Base-by-base conservation (phyloP, 2,888 invertebrate genomes). In the Troilus luridus region DNA sequence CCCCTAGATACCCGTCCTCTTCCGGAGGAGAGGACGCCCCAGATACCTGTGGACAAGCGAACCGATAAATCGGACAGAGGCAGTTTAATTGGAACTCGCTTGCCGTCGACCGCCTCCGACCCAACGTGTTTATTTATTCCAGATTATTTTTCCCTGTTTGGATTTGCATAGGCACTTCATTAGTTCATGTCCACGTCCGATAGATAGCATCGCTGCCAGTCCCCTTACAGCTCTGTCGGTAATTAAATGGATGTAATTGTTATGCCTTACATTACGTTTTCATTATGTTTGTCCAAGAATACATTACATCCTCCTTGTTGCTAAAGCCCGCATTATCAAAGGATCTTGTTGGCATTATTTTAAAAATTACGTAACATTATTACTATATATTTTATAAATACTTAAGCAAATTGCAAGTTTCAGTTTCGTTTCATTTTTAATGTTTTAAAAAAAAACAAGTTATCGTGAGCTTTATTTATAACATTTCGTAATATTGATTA, bases 81-180 rank as follows among this genome's bases (percentile, higher is more conserved):
- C 27, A 1, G 19, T 17, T 27, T 77, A 77, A 77, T 77, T 77
- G 72, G 27, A 24, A 10, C 27, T 41, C 7, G 14, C 72, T 41
- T 1, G 41, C 14, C 14, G 8, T 21, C 21, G 21, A 62, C 62
- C 62, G 62, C 62, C n/a, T 24, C 67, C 5, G 7, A 67, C 12
- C 24, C 12, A 0, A 24, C 7, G 67, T 24, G 24, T 24, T 24
- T 5, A 67, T 67, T 67, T 5, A 67, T 67, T 67, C 67, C 67
- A 24, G 24, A 67, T 67, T 67, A 24, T 67, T 67, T 67, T 67
- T 24, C 24, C 6, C 24, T 14, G 67, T 67, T 67, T 24, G 7
- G 7, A 77, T 77, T 77, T 77, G 41, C 72, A 77, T 77, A 77
- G 72, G 17, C 14, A 77, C 27, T 77, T 77, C 72, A 77, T 77